Conservation (phyloP, 2,113 vertebrate species). For the Tachuris rubrigastra region DNA sequence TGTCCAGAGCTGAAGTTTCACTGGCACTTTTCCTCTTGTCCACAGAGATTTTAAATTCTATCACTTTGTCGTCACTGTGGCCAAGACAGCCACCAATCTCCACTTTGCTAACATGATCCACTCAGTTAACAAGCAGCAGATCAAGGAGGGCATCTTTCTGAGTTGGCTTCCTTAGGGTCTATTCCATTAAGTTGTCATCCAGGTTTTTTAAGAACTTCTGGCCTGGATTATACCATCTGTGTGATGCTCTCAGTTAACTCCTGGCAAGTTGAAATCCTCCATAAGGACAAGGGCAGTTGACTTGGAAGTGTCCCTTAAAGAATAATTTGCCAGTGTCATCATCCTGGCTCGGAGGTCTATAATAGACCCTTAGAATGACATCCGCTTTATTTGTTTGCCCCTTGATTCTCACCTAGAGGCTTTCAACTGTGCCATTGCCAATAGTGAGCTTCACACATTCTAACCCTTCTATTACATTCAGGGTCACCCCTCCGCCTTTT, state of each 20-base stretch:
- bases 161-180: not conserved
- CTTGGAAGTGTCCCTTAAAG: not conserved
- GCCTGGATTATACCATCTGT: not conserved
- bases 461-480: not conserved
- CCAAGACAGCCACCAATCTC: not conserved
- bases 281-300: not conserved
- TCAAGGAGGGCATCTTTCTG: not conserved
- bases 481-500: not conserved
- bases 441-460: not conserved
- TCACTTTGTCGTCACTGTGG: rapidly evolving
- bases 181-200: not conserved
- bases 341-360: not conserved
- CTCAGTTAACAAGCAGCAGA: not conserved
- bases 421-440: not conserved
- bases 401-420: not conserved
- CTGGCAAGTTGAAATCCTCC: not conserved
- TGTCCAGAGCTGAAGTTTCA: not conserved
- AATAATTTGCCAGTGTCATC: not conserved
- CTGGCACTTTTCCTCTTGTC: not conserved
- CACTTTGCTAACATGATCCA: rapidly evolving
- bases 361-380: not conserved
- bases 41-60: not conserved
- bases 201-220: not conserved
- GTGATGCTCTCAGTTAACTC: not conserved
- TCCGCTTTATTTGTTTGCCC: not conserved